Conservation (phyloP, 2,888 invertebrate species). For the Ramazzottius varieornatus region DNA sequence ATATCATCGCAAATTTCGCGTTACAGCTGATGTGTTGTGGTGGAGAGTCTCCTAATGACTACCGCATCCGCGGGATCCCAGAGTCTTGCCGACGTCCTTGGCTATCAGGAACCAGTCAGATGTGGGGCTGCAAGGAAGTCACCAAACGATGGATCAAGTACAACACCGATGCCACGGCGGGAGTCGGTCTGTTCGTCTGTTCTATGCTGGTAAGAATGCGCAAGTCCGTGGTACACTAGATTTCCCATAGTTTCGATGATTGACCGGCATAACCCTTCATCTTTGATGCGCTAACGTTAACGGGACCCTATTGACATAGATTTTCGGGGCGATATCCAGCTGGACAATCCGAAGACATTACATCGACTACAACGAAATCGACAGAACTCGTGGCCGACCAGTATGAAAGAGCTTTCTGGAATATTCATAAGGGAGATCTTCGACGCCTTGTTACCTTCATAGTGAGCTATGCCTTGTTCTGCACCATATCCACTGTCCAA, state of each 20-base stretch:
- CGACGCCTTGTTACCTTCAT: too few relatives aligned
- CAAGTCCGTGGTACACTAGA: background rate
- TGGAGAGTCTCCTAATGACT: background rate
- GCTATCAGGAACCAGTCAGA: background rate
- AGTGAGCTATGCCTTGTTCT: too few relatives aligned
- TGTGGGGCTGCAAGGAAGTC: slow-evolving; percentile 4
- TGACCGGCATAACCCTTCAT: too few relatives aligned
- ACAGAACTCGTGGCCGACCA: too few relatives aligned
- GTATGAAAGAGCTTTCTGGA: too few relatives aligned
- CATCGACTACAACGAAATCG: background rate
- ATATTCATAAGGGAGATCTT: too few relatives aligned
- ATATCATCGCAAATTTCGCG: background rate
- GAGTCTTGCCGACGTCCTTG: background rate
- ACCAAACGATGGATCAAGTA: background rate
- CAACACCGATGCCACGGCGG: background rate
- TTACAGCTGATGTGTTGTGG: background rate
- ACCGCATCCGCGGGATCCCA: background rate
- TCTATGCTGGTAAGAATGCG: background rate
- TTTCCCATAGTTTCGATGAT: background rate
- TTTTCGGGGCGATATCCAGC: background rate
- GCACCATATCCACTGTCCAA: too few relatives aligned
- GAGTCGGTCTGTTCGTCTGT: background rate
- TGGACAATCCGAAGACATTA: background rate
- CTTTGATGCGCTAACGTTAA: too few relatives aligned
- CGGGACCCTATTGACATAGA: too few relatives aligned